phyloP scores from a whole-genome alignment of 2,797 vertebrate genomes.

The Coregonus suidteri region DNA sequence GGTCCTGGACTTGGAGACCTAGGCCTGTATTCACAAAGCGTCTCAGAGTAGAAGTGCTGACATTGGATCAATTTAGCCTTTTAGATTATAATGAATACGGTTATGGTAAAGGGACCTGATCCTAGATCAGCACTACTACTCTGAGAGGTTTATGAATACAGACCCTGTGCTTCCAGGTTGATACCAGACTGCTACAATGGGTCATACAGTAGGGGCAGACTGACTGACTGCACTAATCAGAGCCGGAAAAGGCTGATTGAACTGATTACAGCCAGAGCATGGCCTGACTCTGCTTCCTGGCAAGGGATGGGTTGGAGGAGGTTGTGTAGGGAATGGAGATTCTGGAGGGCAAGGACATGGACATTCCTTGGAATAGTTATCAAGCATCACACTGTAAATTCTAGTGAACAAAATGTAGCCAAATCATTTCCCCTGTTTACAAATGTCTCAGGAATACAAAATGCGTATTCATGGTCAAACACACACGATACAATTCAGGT shows the following conservation, averaged over 20 bases:
- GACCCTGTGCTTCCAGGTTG: not conserved
- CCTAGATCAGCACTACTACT: not conserved
- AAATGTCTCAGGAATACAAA: too few relatives aligned
- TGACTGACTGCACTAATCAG: constrained; percentile 38
- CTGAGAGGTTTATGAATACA: too few relatives aligned
- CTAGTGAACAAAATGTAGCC: too few relatives aligned
- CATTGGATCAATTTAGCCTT: too few relatives aligned
- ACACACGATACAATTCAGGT: not conserved
- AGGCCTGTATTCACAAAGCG: too few relatives aligned
- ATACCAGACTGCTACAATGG: not conserved
- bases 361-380: too few relatives aligned
- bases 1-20: too few relatives aligned
- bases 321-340: constrained; percentile 22
- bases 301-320: constrained; percentile 36
- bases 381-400: not conserved
- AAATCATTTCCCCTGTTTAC: too few relatives aligned
- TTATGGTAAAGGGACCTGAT: too few relatives aligned
- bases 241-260: constrained; percentile 36
- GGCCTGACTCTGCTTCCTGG: constrained; percentile 64
- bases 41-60: too few relatives aligned
- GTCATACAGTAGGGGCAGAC: constrained; percentile 16
- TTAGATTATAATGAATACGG: too few relatives aligned
- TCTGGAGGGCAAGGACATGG: too few relatives aligned
- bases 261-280: constrained; percentile 47
- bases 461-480: not conserved